Percentiles rank a stretch among this genome's conserved stretches.
Evolutionary conservation across 2,888 invertebrate species (phyloP).

Genomic region (Leucozona laternaria): DNA sequence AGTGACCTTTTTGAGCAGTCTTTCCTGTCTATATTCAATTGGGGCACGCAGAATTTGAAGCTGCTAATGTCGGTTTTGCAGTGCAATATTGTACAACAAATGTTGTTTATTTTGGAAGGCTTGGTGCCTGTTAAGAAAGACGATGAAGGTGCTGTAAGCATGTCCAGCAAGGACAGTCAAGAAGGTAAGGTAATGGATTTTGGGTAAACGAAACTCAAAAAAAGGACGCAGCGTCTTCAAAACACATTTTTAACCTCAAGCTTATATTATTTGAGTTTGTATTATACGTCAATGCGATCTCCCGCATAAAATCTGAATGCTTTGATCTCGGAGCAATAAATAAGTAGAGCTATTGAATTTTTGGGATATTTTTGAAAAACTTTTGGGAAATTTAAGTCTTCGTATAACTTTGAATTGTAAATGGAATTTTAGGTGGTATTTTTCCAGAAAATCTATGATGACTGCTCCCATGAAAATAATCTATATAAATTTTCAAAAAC

Average conservation of each 20-base stretch:
- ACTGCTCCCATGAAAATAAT: neutral
- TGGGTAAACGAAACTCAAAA: neutral
- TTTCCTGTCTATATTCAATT: constrained; percentile 90
- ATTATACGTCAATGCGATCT: too few species aligned
- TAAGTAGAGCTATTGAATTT: neutral
- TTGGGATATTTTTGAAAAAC: neutral
- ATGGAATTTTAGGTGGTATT: neutral
- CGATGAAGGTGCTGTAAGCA: constrained; percentile 85
- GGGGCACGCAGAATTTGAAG: constrained; percentile 92
- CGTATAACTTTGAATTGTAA: neutral
- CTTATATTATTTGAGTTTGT: too few species aligned
- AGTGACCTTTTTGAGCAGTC: constrained; percentile 90
- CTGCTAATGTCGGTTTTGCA: constrained; percentile 95
- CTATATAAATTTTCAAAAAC: too few species aligned
- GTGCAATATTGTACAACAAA: constrained; percentile 94
- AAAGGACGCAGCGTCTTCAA: neutral
- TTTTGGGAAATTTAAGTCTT: neutral
- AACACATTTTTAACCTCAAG: neutral
- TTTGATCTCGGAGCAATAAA: too few species aligned
- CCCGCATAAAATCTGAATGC: too few species aligned
- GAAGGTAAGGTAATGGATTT: constrained; percentile 81
- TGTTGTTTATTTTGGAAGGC: constrained; percentile 93
- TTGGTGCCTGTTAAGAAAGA: constrained; percentile 90
- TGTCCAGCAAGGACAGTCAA: constrained; percentile 84
- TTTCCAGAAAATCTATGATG: neutral